Conservation (phyloP, 2,113 vertebrate species). For the Thunnus maccoyii region DNA sequence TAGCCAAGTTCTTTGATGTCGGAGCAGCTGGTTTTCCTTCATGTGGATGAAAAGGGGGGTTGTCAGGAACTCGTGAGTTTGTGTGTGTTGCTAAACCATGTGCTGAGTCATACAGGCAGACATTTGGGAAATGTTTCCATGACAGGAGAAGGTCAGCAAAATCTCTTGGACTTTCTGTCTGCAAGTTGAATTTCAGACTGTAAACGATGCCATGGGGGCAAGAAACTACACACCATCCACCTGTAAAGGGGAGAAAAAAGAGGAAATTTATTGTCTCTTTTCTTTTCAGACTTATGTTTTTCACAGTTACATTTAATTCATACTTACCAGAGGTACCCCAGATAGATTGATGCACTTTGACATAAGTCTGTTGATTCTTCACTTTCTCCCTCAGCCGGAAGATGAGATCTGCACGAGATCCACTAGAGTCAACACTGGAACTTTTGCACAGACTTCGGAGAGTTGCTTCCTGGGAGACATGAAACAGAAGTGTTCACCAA, state of each 20-base stretch:
- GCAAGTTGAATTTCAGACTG: conserved; percentile 9
- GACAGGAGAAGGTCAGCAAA: conserved; percentile 46
- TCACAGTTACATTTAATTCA: background rate
- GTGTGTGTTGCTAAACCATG: conserved; percentile 38
- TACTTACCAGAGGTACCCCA: background rate
- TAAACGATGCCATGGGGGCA: conserved; percentile 10
- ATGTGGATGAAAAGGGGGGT: conserved; percentile 22
- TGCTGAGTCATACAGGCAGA: conserved; percentile 52
- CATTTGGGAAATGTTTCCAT: conserved; percentile 48
- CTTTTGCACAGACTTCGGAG: conserved; percentile 6
- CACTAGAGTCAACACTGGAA: background rate
- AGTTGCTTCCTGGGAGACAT: background rate
- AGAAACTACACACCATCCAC: background rate
- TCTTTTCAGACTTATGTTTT: background rate
- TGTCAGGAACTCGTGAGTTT: background rate
- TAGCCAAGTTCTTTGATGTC: conserved; percentile 15
- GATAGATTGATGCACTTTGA: background rate
- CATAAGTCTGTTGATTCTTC: background rate
- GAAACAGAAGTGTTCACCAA: too few relatives aligned
- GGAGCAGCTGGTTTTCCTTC: conserved; percentile 17
- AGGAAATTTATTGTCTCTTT: background rate
- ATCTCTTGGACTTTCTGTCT: background rate
- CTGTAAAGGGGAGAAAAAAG: background rate
- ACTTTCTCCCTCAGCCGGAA: background rate
- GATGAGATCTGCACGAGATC: background rate